Percentiles rank a stretch among this genome's conserved stretches.
These are phyloP conservation scores for Platyrinchus mystaceus DNA, from an alignment of 2,797 vertebrate genomes.

Conservation along the genomic window DNA sequence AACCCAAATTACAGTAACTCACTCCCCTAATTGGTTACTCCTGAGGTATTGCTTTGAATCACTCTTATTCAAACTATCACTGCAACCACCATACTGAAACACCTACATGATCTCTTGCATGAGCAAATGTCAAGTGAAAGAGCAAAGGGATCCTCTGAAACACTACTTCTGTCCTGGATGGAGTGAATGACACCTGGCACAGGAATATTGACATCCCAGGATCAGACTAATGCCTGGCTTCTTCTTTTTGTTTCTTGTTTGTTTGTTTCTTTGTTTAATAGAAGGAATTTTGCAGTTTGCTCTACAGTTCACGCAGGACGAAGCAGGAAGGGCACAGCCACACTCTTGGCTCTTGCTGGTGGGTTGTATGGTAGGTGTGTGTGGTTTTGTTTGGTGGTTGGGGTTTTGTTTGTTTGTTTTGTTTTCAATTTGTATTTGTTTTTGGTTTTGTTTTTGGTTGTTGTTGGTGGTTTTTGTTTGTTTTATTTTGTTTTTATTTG, in stretches of 20 bases:
- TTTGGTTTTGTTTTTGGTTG: too few species aligned
- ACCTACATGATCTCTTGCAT: rapidly evolving
- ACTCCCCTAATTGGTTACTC: not conserved
- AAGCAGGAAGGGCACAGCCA: too few species aligned
- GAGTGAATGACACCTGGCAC: not conserved
- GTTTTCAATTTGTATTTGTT: too few species aligned
- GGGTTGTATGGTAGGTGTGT: too few species aligned
- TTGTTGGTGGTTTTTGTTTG: too few species aligned
- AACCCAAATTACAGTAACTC: not conserved
- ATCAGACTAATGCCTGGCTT: not conserved
- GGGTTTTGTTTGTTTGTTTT: too few species aligned
- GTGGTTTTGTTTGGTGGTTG: too few species aligned
- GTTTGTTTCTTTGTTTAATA: not conserved
- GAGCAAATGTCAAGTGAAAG: not conserved
- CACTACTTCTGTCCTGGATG: not conserved
- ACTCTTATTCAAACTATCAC: not conserved
- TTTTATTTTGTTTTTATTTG: too few species aligned
- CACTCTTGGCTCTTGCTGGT: too few species aligned
- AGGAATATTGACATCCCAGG: too few species aligned
- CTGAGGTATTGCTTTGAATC: not conserved
- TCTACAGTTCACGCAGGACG: too few species aligned
- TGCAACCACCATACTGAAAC: not conserved
- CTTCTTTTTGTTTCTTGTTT: not conserved
- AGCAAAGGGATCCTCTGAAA: not conserved
- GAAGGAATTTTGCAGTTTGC: not conserved